Evolutionary conservation across 92 coral and sea anemone genomes (phyloP).

Genomic region (Epizoanthus rinbou): DNA sequence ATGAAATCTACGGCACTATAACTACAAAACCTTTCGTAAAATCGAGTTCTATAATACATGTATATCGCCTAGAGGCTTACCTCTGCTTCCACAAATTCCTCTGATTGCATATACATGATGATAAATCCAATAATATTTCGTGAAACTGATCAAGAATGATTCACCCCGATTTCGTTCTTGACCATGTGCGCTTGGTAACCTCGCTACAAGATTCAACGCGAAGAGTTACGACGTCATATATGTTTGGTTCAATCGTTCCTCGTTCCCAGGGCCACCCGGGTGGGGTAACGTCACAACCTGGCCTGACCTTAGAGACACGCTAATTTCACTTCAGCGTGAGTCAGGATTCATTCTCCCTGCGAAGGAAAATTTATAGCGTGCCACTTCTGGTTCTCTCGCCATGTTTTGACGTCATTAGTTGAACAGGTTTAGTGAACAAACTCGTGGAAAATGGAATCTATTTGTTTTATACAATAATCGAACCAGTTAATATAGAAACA

Average conservation of each 20-base stretch:
- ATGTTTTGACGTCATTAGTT: too few species aligned
- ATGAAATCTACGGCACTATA: neutral
- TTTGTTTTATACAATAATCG: too few species aligned
- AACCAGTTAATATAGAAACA: too few species aligned
- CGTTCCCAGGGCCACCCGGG: too few species aligned
- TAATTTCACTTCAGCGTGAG: too few species aligned
- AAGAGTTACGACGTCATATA: conserved; percentile 7
- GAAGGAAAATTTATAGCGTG: too few species aligned
- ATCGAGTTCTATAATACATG: neutral
- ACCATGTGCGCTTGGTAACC: conserved; percentile 45
- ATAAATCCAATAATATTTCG: neutral
- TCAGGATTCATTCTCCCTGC: too few species aligned
- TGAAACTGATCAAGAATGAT: neutral
- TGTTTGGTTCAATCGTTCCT: neutral
- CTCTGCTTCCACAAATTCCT: conserved; percentile 67
- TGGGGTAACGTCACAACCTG: too few species aligned
- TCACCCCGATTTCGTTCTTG: neutral
- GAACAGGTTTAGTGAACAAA: too few species aligned
- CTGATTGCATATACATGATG: conserved; percentile 61
- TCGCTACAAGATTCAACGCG: neutral
- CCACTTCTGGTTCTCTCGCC: too few species aligned
- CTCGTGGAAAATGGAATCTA: too few species aligned
- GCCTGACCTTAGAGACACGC: too few species aligned
- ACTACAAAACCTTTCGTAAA: neutral
- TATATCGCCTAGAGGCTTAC: conserved; percentile 20